These are phyloP conservation scores for Syngnathus floridae DNA, from an alignment of 2,113 vertebrate genomes.

Conservation along the genomic window DNA sequence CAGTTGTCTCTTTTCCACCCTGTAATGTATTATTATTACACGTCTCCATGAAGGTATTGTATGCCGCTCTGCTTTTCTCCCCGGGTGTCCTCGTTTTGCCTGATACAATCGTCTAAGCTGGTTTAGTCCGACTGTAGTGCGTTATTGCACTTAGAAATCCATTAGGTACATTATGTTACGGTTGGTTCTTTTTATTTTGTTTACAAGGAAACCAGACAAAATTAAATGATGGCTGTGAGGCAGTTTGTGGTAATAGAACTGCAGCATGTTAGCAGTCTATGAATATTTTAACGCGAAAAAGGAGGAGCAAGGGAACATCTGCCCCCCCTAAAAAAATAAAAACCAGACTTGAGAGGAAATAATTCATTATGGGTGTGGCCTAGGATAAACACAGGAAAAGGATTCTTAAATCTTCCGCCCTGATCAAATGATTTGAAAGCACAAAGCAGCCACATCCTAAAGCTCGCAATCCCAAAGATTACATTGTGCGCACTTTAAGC, in stretches of 20 bases:
- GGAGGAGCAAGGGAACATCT: slow-evolving; percentile 29
- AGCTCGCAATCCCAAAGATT: slow-evolving; percentile 63
- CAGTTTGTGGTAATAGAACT: neutral
- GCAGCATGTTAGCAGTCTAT: slow-evolving; percentile 9
- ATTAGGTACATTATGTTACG: slow-evolving; percentile 16
- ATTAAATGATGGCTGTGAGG: slow-evolving; percentile 8
- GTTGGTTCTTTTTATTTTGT: neutral
- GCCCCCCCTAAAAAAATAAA: slow-evolving; percentile 13
- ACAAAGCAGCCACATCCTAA: slow-evolving; percentile 37
- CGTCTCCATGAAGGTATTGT: slow-evolving; percentile 11
- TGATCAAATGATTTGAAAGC: slow-evolving; percentile 47
- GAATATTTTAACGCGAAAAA: slow-evolving; percentile 37
- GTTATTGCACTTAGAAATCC: slow-evolving; percentile 23
- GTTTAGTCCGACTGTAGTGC: slow-evolving; percentile 39
- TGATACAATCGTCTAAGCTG: slow-evolving; percentile 46
- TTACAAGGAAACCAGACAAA: neutral
- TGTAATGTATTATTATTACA: slow-evolving; percentile 8
- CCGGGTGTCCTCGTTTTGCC: slow-evolving; percentile 38
- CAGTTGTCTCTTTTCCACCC: slow-evolving; percentile 31
- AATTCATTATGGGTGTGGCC: slow-evolving; percentile 24
- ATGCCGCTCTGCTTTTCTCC: slow-evolving; percentile 39
- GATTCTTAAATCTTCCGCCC: slow-evolving; percentile 33
- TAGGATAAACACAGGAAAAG: slow-evolving; percentile 36
- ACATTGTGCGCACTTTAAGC: slow-evolving; percentile 53
- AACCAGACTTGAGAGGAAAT: slow-evolving; percentile 10